Conservation (phyloP, 2,888 invertebrate genomes). For the Nomada ruficornis region DNA sequence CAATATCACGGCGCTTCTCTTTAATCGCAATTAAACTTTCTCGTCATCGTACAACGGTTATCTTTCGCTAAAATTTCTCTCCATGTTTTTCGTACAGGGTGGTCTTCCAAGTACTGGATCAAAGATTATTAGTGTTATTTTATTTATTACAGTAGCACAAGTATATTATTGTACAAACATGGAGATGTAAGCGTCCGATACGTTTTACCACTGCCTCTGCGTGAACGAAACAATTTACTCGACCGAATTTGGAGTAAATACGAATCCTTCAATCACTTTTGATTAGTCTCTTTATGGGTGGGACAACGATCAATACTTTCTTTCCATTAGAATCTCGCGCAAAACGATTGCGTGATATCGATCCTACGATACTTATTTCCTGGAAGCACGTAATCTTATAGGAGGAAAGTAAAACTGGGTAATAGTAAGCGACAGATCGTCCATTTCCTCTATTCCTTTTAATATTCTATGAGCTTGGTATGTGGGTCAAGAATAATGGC, state of each 20-base stretch:
- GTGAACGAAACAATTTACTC: too few species aligned
- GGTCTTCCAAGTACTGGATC: too few species aligned
- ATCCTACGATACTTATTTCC: constrained; percentile 26
- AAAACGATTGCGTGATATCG: constrained; percentile 25
- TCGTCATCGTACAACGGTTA: too few species aligned
- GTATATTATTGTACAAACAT: too few species aligned
- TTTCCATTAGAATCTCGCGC: constrained; percentile 7
- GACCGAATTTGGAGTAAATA: too few species aligned
- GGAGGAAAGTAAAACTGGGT: constrained; percentile 17
- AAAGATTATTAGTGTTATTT: too few species aligned
- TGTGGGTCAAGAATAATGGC: constrained; percentile 61
- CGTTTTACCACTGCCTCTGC: too few species aligned
- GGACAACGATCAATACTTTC: constrained; percentile 9
- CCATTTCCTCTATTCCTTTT: constrained; percentile 36
- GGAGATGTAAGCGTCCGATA: too few species aligned
- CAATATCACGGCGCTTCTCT: background rate
- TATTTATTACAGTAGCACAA: too few species aligned
- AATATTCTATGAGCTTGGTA: constrained; percentile 8
- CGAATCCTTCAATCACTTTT: too few species aligned
- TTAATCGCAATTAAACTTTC: background rate
- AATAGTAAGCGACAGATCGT: constrained; percentile 8
- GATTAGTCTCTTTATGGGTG: background rate
- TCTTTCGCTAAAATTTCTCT: too few species aligned
- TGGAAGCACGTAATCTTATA: constrained; percentile 17
- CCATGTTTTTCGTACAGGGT: too few species aligned